Evolutionary conservation across 2,797 vertebrate genomes (phyloP).

Genomic region (Lates japonicus): DNA sequence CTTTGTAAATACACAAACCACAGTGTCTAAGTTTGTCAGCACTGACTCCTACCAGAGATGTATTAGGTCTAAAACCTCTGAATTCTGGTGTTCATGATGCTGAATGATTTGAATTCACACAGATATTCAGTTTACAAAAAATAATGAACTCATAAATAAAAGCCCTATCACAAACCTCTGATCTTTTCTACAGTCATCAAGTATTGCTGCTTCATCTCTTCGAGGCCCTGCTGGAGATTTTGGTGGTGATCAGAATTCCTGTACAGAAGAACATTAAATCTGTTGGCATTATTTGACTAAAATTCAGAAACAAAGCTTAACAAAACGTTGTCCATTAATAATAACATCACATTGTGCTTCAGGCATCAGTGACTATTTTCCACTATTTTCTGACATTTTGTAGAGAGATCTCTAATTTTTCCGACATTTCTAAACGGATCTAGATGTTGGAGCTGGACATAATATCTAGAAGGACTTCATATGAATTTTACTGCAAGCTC

Average conservation of each 20-base stretch:
- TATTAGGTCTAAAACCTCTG: background rate
- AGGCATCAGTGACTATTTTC: too few relatives aligned
- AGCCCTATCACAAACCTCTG: constrained; percentile 83
- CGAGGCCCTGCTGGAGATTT: constrained; percentile 86
- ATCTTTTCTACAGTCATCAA: constrained; percentile 93
- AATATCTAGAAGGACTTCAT: too few relatives aligned
- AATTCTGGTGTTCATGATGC: background rate
- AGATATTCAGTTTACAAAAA: background rate
- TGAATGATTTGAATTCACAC: background rate
- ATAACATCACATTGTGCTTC: too few relatives aligned
- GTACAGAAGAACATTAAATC: background rate
- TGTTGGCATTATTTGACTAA: background rate
- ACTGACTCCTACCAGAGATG: background rate
- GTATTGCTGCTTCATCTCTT: constrained; percentile 95
- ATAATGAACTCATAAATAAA: background rate
- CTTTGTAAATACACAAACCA: background rate
- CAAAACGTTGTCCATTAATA: background rate
- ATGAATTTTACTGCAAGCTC: too few relatives aligned
- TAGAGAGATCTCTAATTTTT: too few relatives aligned
- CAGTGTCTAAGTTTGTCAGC: background rate
- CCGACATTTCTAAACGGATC: too few relatives aligned
- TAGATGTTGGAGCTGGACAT: too few relatives aligned
- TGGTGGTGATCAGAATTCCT: constrained; percentile 66
- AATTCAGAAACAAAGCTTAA: background rate
- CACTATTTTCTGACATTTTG: too few relatives aligned